Percentiles rank a stretch among this genome's conserved stretches.
Evolutionary conservation across 2,888 invertebrate species (phyloP).

Genomic region (Stenurella melanura): DNA sequence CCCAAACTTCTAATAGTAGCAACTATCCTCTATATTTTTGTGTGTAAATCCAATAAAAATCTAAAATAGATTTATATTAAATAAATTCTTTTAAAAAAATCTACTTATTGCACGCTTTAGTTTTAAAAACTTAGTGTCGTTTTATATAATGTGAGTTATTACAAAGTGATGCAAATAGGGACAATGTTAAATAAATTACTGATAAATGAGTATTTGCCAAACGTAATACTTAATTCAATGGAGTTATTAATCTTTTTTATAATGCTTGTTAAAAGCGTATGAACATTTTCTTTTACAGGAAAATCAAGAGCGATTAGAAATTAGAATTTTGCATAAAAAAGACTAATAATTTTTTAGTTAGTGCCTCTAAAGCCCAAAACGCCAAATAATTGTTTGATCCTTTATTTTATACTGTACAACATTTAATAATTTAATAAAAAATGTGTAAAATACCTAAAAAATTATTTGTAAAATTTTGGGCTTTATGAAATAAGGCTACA

Average conservation of each 20-base stretch:
- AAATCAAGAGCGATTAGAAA: background rate
- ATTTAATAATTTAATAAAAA: background rate
- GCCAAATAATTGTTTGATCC: slow-evolving; percentile 7
- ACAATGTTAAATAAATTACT: slow-evolving; percentile 28
- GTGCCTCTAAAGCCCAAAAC: slow-evolving; percentile 23
- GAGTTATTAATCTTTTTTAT: slow-evolving; percentile 14
- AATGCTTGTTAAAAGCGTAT: background rate
- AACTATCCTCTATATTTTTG: background rate
- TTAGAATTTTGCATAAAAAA: slow-evolving; percentile 20
- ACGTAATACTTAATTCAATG: slow-evolving; percentile 26
- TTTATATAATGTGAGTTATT: background rate
- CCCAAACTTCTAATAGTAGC: background rate
- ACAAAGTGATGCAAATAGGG: slow-evolving; percentile 8
- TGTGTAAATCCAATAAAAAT: slow-evolving; percentile 11
- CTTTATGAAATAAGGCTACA: slow-evolving; percentile 40
- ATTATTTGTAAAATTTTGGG: slow-evolving; percentile 22
- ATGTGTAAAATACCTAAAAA: background rate
- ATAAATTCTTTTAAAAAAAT: slow-evolving; percentile 9
- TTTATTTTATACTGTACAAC: background rate
- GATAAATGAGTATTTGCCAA: slow-evolving; percentile 36
- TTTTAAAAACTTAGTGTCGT: slow-evolving; percentile 16
- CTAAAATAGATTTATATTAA: slow-evolving; percentile 4
- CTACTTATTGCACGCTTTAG: slow-evolving; percentile 13
- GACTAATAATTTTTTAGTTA: slow-evolving; percentile 1
- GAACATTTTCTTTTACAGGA: background rate